A percentile compares a stretch with the other conserved stretches of the same genome.
These are phyloP conservation scores for Archivesica marissinica DNA, from an alignment of 1,140 invertebrate genomes.

Conservation along the genomic window DNA sequence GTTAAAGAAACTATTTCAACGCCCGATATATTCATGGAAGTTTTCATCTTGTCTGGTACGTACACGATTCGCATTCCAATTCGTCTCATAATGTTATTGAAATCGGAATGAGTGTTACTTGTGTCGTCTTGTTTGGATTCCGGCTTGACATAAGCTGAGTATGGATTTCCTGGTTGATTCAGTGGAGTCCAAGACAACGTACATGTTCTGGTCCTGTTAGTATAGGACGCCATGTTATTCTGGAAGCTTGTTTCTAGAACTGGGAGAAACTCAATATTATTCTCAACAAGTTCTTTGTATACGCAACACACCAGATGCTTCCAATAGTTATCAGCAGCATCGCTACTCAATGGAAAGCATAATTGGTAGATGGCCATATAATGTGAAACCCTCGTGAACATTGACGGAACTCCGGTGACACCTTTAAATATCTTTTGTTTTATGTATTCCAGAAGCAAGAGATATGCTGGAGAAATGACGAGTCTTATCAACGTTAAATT, in stretches of 20 bases:
- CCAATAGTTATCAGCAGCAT: neutral
- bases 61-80: neutral
- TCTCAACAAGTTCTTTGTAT: neutral
- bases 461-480: conserved; percentile 74
- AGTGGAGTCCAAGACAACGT: neutral
- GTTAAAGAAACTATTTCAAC: neutral
- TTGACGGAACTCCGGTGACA: neutral
- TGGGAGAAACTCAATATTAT: neutral
- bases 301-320: neutral
- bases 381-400: neutral
- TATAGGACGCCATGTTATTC: too few species aligned
- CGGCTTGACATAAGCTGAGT: neutral
- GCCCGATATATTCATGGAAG: neutral
- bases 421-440: neutral
- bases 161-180: neutral
- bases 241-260: neutral
- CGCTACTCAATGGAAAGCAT: neutral
- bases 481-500: conserved; percentile 69
- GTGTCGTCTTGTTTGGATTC: too few species aligned
- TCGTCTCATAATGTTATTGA: neutral
- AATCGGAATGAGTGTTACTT: neutral
- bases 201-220: neutral
- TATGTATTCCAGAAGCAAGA: conserved; percentile 51
- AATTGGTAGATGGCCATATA: neutral
- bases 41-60: neutral